Base-by-base conservation (phyloP, 2,888 invertebrate species). In the Alloscopus bannaensis region DNA sequence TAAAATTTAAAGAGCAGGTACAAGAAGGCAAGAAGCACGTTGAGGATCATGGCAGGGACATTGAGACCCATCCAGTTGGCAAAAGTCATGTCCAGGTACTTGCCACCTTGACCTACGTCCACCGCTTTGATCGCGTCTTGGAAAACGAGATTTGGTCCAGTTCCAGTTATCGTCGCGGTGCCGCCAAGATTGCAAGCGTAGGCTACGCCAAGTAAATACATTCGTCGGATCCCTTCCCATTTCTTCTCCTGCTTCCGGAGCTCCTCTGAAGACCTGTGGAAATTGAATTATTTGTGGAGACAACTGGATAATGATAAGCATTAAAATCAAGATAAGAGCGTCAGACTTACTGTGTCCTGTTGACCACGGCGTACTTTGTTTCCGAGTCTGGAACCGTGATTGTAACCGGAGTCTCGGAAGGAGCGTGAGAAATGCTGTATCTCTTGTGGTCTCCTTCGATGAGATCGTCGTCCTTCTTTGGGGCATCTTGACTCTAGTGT, bases 41-140 rank as follows among this genome's bases (percentile, higher is more conserved):
- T 94, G 1, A 95, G 84, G 76, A 96, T 87, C 94, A 95, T 95
- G 0, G 93, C 91, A 0, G 96, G 96, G 18, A 94, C 92, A 86
- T 94, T 93, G 88, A 95, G 94, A 85, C 93, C 91, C 93, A 96
- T 94, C 93, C 96, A 96, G 85, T 92, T 93, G 84, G 94, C 93
- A 89, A 95, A 95, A 87, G 94, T 94, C 81, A 94, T 81, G 47
- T 76, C 71, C 3, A 66, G 28, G 13, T 80, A 64, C n/a, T 82
- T 82, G 0, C 80, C 80, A 18, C 29, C 29, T 64, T 82, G 82
- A 11, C 69, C 42, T 0, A 82, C 75, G 45, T 82, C 78, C n/a
- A 82, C 69, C 18, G 45, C 68, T 59, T 80, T 68, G 4, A 81
- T 81, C 24, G 55, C 68, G 18, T 57, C 73, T 59, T 83, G 81